phyloP scores from a whole-genome alignment of 2,113 vertebrate genomes.

The Perognathus longimembris region DNA sequence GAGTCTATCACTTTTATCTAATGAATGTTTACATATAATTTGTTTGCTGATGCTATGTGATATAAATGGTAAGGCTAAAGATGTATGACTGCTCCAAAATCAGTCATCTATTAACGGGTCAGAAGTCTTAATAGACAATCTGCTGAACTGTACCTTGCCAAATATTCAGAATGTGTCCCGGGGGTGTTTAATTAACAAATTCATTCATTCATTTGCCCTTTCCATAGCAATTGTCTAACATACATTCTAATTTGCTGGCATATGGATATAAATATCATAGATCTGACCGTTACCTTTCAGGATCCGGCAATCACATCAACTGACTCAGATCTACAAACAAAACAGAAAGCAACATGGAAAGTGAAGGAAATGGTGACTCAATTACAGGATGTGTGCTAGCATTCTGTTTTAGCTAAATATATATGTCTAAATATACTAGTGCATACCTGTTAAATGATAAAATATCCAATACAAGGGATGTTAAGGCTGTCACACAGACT shows the following conservation, averaged over 20 bases:
- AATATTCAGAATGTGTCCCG: neutral
- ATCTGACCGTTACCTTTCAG: neutral
- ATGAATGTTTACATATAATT: neutral
- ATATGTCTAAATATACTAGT: neutral
- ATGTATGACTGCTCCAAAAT: neutral
- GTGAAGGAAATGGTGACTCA: neutral
- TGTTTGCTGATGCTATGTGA: neutral
- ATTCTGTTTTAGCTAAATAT: neutral
- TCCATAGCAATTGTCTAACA: neutral
- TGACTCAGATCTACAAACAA: slow-evolving; percentile 5
- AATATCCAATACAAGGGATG: neutral
- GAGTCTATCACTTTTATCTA: neutral
- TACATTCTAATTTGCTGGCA: neutral
- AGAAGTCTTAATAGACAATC: neutral
- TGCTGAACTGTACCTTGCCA: neutral
- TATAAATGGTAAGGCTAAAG: too few species aligned
- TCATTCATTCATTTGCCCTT: neutral
- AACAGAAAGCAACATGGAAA: neutral
- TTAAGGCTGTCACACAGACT: neutral
- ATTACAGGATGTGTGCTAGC: neutral
- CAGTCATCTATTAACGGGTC: neutral
- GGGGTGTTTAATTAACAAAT: neutral
- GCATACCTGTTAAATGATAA: neutral
- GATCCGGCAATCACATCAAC: neutral
- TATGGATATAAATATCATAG: neutral